A percentile compares a stretch with the other conserved stretches of the same genome.
Conservation (phyloP, 2,888 invertebrate genomes). For the Polymixis flavicincta region DNA sequence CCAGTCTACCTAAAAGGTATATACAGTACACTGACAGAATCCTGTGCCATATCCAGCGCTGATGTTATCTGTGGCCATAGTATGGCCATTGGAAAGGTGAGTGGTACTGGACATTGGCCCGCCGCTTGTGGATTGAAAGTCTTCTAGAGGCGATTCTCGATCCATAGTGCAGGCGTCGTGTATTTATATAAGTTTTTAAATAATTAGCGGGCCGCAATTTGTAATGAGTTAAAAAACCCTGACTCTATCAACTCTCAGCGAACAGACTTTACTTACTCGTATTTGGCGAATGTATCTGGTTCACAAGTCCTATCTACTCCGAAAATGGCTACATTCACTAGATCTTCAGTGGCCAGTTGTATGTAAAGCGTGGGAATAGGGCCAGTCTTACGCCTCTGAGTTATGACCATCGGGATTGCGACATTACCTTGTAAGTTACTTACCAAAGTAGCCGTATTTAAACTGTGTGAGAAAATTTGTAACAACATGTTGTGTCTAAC, state of each 20-base stretch:
- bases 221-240: no score
- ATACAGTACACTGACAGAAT: conserved; percentile 14
- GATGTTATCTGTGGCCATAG: conserved; percentile 48
- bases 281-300: conserved; percentile 37
- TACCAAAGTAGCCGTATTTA: background rate
- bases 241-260: no score
- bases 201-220: no score
- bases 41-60: conserved; percentile 39
- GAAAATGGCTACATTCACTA: conserved; percentile 36
- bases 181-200: no score
- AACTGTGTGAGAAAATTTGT: conserved; percentile 29
- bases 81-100: conserved; percentile 72
- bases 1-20: conserved; percentile 35
- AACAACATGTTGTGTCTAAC: background rate
- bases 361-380: conserved; percentile 63
- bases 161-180: no score
- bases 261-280: background rate
- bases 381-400: conserved; percentile 36
- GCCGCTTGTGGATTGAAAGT: conserved; percentile 45
- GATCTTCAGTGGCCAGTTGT: conserved; percentile 52
- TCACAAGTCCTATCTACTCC: conserved; percentile 25
- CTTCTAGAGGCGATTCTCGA: no score
- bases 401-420: conserved; percentile 51
- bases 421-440: conserved; percentile 25
- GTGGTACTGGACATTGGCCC: conserved; percentile 48